Evolutionary conservation across 2,113 vertebrate genomes (phyloP), one percentile per base, ranked within the genome.

Genomic region (Nothobranchius furzeri): DNA sequence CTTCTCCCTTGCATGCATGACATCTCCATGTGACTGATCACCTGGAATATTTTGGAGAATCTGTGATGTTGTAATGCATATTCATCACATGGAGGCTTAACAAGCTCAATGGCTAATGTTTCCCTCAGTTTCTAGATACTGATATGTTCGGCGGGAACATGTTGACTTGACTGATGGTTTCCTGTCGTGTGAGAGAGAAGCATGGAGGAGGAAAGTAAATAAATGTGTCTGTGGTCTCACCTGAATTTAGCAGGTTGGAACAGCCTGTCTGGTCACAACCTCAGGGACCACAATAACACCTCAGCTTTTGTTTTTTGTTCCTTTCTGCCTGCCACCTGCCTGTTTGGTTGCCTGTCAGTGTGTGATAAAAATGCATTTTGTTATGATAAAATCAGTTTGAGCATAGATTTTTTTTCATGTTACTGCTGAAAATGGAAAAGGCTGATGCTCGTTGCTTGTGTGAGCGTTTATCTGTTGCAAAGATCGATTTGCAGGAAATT

Each of bases 251-350:
- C 76, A 91, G 86, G 82, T 90, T 83, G 24, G 57, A 58, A 70
- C 62, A 60, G 46, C 47, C 52, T 36, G 61, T 69, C 53, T 73
- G 49, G 51, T 11, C 40, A 54, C 57, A 42, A 90, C 86, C 85
- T 82, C 79, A 85, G 40, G 55, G 71, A 75, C 88, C 90, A 88
- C 90, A 90, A 88, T 15, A 88, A 86, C 86, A 91, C 54, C 47
- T 36, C 45, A 57, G 2, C 7, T 24, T 74, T 72, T 85, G 70
- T 71, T 78, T 70, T 37, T 46, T 53, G 15, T 57, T 57, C 63
- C 36, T 17, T 25, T 57, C 42, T 50, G 30, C 30, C 14, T 53
- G 54, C 15, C 49, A 72, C 40, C 62, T 65, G 55, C 35, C 36
- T 58, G n/a, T 60, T 2, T 15, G 57, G 2, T 25, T 57, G 10